Evolutionary conservation across 2,797 vertebrate species (phyloP).

Genomic region (Dryobates pubescens): DNA sequence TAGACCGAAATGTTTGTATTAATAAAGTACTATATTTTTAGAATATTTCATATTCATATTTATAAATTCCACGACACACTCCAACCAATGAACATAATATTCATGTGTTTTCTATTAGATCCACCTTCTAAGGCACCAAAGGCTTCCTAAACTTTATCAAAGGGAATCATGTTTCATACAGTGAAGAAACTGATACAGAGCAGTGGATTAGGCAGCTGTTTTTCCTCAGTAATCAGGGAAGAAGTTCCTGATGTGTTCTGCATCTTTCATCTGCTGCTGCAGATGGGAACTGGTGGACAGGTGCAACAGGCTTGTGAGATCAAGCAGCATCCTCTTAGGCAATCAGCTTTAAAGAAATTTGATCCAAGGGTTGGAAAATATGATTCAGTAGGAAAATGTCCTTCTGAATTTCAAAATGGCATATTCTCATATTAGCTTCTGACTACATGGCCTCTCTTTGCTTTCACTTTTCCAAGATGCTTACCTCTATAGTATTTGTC

Average conservation of each 20-base stretch:
- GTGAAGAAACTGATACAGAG: conserved; percentile 24
- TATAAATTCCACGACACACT: neutral
- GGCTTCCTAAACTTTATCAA: neutral
- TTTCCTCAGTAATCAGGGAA: neutral
- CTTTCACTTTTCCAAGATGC: neutral
- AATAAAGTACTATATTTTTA: no score
- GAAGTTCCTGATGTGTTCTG: neutral
- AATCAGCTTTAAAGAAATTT: neutral
- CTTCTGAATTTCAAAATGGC: neutral
- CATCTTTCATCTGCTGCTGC: neutral
- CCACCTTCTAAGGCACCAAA: neutral
- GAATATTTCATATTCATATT: no score
- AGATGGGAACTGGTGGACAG: neutral
- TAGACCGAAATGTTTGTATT: no score
- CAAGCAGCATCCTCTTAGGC: neutral
- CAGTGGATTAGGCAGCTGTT: neutral
- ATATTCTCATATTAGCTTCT: neutral
- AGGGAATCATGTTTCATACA: conserved; percentile 14
- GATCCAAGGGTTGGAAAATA: neutral
- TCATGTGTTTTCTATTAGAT: conserved; percentile 4
- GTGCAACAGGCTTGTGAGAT: neutral
- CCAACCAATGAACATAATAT: neutral
- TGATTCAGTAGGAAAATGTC: neutral
- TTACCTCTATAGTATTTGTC: neutral
- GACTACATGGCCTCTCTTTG: neutral